Evolutionary conservation across 2,888 invertebrate species (phyloP), one percentile per base, ranked within the genome.

Genomic region (Seira sanloemensis): DNA sequence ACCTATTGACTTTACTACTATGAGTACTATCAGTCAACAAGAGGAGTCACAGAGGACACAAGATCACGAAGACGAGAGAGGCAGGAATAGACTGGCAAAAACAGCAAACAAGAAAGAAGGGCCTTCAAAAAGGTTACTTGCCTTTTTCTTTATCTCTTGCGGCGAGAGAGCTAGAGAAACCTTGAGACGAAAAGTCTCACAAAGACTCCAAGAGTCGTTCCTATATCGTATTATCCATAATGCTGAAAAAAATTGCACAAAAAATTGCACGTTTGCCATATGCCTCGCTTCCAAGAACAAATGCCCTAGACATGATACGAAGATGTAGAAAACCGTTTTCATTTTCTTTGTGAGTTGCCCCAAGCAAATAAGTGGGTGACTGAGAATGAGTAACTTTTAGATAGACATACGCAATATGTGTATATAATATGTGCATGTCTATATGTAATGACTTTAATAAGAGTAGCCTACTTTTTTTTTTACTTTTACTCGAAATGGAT

Each of bases 181-280:
- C 77, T 77, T 77, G 77, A 77, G 37, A 77, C 77, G 72, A 72
- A 74, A 62, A 76, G 65, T 67, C 76, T n/a, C 58, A n/a, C 58
- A 58, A 4, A 37, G 12, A 58, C 16, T 16, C 58, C 7, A 58
- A 5, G 58, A 58, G 58, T n/a, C 7, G 58, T 18, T 58, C 18
- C n/a, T 18, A 58, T 58, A 58, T 18, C 24, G n/a, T 26, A 26
- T 23, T 7, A 26, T 26, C 26, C 27, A 26, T 16, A 26, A 68
- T 18, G 68, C 27, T 12, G 58, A 58, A 62, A 71, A 25, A 67
- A 54, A 21, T 23, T 24, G 12, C 37, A 18, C 25, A 58, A 58
- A 58, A 58, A 58, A 66, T 71, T 62, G 75, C 81, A 71, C 81
- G 76, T 58, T 37, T 9, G 46, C 81, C 81, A 76, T 76, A 81